A percentile compares a stretch with the other conserved stretches of the same genome.
phyloP scores from a whole-genome alignment of 2,888 invertebrate genomes.

The Pimpla rufipes region DNA sequence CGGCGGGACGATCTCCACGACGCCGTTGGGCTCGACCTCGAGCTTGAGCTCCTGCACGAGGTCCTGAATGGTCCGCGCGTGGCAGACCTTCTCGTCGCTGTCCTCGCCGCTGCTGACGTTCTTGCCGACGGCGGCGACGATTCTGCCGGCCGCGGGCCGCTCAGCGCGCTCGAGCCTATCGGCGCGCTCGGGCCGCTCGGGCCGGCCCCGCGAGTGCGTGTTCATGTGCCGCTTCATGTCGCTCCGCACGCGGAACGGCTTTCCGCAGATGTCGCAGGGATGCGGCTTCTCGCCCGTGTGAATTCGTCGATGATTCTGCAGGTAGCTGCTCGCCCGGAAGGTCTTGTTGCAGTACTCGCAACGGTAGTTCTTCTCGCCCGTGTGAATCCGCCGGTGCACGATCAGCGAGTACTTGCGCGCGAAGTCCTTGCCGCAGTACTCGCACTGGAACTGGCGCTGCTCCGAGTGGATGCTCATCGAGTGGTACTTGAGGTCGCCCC shows the following conservation, averaged over 20 bases:
- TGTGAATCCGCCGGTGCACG: constrained; percentile 94
- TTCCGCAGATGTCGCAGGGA: constrained; percentile 91
- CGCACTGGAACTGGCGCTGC: constrained; percentile 94
- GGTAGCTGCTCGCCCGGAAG: constrained; percentile 94
- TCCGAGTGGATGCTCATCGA: constrained; percentile 93
- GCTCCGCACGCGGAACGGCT: constrained; percentile 93
- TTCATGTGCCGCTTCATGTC: constrained; percentile 93
- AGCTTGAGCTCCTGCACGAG: constrained; percentile 82
- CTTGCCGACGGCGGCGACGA: constrained; percentile 48
- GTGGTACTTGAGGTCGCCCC: constrained; percentile 96
- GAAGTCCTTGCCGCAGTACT: constrained; percentile 95
- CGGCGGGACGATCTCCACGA: constrained; percentile 80
- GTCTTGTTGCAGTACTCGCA: constrained; percentile 94
- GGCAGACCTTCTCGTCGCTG: constrained; percentile 66
- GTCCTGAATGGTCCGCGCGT: constrained; percentile 79
- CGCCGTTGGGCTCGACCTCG: constrained; percentile 80
- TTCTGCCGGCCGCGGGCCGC: constrained; percentile 68
- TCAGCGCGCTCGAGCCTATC: constrained; percentile 75
- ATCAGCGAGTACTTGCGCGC: constrained; percentile 95
- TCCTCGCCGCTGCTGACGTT: constrained; percentile 70
- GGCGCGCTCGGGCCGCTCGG: constrained; percentile 70
- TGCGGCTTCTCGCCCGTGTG: constrained; percentile 95
- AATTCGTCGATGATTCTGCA: constrained; percentile 93
- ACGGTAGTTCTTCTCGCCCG: constrained; percentile 94
- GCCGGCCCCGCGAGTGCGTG: constrained; percentile 87